Evolutionary conservation across 2,888 invertebrate species (phyloP).

Genomic region (Tetragonula carbonaria): DNA sequence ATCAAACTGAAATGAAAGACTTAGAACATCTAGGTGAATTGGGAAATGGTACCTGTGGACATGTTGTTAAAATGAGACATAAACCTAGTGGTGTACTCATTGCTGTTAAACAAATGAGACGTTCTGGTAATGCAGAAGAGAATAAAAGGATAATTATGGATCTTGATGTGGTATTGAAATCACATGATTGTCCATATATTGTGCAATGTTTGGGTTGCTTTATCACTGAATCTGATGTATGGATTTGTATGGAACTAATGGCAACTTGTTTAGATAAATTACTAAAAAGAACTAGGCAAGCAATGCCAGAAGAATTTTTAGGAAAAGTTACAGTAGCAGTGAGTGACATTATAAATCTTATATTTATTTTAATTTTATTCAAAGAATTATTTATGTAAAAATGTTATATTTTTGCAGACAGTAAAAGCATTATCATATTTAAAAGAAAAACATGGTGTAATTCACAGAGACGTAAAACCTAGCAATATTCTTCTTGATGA

Average conservation of each 20-base stretch:
- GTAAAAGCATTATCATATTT: conserved; percentile 98
- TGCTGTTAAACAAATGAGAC: conserved; percentile 99
- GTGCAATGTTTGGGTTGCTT: conserved; percentile 99
- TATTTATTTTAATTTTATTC: neutral
- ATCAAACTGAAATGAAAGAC: conserved; percentile 92
- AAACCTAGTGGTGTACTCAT: conserved; percentile 93
- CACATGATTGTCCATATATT: conserved; percentile 98
- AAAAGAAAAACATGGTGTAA: conserved; percentile 98
- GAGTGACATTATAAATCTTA: conserved; percentile 82
- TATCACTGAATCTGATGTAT: conserved; percentile 98
- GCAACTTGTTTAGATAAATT: conserved; percentile 99
- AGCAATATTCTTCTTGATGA: conserved; percentile 99
- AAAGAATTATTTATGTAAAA: neutral
- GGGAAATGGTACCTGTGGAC: conserved; percentile 98
- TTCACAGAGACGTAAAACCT: conserved; percentile 99
- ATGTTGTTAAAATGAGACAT: conserved; percentile 98
- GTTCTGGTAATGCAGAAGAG: conserved; percentile 98
- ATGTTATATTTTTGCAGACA: conserved; percentile 86
- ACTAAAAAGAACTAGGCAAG: conserved; percentile 92
- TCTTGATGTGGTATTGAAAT: conserved; percentile 98
- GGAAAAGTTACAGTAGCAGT: conserved; percentile 99
- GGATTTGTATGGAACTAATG: conserved; percentile 99
- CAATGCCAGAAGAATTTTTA: conserved; percentile 98
- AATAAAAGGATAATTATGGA: conserved; percentile 99
- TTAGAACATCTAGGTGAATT: conserved; percentile 94